Evolutionary conservation across 2,888 invertebrate species (phyloP), one percentile per base, ranked within the genome.

Genomic region (Hydriomena furcata): DNA sequence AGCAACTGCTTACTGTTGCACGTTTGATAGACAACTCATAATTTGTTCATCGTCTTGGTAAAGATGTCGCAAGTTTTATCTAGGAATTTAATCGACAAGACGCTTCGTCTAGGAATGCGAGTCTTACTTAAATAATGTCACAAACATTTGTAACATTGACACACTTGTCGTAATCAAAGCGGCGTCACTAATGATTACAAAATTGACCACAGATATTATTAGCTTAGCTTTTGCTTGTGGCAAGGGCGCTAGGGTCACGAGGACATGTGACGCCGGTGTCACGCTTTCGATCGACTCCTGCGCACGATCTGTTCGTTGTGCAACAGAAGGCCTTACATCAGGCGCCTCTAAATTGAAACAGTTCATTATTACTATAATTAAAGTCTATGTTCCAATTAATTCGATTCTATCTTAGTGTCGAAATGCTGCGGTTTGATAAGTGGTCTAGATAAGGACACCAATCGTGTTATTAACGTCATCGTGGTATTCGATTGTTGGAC

Each of bases 181-280:
- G 23, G 12, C 42, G 41, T 30, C 45, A 27, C 31, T 53, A 49
- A 47, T 50, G 36, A 49, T 61, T 61, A 61, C 52, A 43, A 58
- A 61, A 55, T 47, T 42, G 43, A 42, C 47, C 47, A 50, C 53
- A 42, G 38, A 52, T 56, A 40, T 50, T 50, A 54, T 17, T 17
- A 52, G 41, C 25, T 24, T 24, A 42, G 38, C 47, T 47, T 47
- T 46, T 37, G 41, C 37, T 38, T 8, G 28, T 23, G 35, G 55
- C 84, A 82, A 86, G 85, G 86, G 80, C 83, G 74, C 52, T 48
- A 60, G 70, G 73, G 76, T 81, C 83, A 85, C 84, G 83, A 68
- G 61, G 73, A 66, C 73, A 65, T 75, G 70, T 79, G 80, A 84
- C 81, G 75, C 63, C 63, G 46, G 59, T 68, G 70, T 77, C 84